phyloP scores from a whole-genome alignment of 2,113 vertebrate species.

The Phoenicopterus ruber region DNA sequence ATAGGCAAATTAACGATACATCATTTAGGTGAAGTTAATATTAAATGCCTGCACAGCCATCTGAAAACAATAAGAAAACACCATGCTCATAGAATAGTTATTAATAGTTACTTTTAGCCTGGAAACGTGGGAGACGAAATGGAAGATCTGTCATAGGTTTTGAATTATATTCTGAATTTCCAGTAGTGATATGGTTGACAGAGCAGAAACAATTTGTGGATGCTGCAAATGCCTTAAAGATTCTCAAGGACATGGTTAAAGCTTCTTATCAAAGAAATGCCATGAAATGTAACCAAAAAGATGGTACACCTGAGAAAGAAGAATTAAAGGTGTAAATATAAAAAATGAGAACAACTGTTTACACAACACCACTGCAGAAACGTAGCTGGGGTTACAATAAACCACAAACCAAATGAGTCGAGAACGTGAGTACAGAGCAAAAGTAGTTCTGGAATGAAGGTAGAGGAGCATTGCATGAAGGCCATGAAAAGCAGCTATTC shows the following conservation, averaged over 20 bases:
- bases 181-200: not conserved
- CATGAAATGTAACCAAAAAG: not conserved
- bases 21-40: not conserved
- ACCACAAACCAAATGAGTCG: not conserved
- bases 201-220: not conserved
- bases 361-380: not conserved
- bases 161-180: constrained; percentile 12
- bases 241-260: not conserved
- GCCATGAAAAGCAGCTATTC: not conserved
- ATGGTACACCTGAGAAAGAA: not conserved
- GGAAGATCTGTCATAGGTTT: not conserved
- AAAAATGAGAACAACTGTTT: not conserved
- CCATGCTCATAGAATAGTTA: not conserved
- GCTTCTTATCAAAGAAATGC: not conserved
- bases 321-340: not conserved
- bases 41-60: not conserved
- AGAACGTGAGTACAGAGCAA: not conserved
- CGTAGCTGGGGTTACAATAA: not conserved
- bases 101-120: not conserved
- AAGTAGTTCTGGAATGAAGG: not conserved
- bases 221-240: not conserved
- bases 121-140: not conserved
- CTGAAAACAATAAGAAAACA: not conserved
- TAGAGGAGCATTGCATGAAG: not conserved
- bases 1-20: not conserved